phyloP scores from a whole-genome alignment of 2,888 invertebrate genomes.

The Rotaria macrura region DNA sequence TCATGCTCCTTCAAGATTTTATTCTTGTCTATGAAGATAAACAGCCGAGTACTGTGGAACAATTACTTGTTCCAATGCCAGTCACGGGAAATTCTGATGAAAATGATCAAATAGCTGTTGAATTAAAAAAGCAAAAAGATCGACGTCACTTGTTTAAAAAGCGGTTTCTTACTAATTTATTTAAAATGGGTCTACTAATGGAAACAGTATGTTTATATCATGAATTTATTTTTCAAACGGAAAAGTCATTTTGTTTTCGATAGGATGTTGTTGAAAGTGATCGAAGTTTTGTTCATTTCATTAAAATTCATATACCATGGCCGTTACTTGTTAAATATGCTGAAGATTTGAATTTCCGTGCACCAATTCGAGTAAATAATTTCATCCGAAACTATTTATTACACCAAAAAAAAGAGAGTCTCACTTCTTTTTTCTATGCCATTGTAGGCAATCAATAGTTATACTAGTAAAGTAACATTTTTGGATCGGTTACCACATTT shows the following conservation, averaged over 20 bases:
- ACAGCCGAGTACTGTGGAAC: not conserved
- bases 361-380: not conserved
- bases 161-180: not conserved
- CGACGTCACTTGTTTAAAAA: not conserved
- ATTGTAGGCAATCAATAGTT: not conserved
- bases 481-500: not conserved
- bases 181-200: not conserved
- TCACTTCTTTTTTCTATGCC: not conserved
- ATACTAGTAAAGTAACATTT: not conserved
- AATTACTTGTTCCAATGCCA: not conserved
- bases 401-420: too few species aligned
- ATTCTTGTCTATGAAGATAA: slow-evolving; percentile 10
- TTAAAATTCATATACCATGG: slow-evolving; percentile 12
- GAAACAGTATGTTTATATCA: not conserved
- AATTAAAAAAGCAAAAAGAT: not conserved
- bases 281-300: not conserved
- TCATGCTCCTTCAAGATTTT: not conserved
- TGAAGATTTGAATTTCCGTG: slow-evolving; percentile 18
- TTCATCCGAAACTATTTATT: too few species aligned
- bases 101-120: not conserved
- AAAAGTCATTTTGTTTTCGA: not conserved
- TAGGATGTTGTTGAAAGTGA: not conserved
- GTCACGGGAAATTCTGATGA: not conserved
- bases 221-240: too few species aligned
- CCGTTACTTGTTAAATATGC: not conserved